Base-by-base conservation (phyloP, 2,888 invertebrate species). In the Netelia melanura region DNA sequence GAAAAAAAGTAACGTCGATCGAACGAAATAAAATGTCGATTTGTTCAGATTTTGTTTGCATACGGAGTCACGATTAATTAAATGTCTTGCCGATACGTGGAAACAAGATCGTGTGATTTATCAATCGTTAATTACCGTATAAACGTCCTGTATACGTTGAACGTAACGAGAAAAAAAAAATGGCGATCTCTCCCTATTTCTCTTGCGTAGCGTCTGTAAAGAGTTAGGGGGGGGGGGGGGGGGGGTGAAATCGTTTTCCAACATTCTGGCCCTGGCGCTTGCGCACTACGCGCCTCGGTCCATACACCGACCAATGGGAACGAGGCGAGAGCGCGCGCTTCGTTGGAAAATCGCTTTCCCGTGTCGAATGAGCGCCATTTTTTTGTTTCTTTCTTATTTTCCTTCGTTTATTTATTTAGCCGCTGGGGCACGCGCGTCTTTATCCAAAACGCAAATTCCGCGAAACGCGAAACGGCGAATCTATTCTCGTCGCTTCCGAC, bases 281-380 rank as follows among this genome's bases (percentile, higher is more conserved):
- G 21, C 76, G n/a, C 17, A 43, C 67, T n/a, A 21, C 43, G 38
- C 38, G 38, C 38, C 38, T 38, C 38, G 38, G 8, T 38, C 38
- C 38, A 38, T 8, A 6, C 38, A 38, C 38, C 38, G 38, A 38
- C 6, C 38, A 6, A 38, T 38, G 38, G 1, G 38, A 54, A 43
- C 65, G 44, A 67, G 6, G n/a, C 44, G 25, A 48, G 67, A 25
- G 25, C 58, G 23, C 79, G 56, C 79, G 79, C 3, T 79, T 64
- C 71, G 43, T 44, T 71, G 71, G 79, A 65, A 80, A 80, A 80
- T 80, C 72, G 79, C 56, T 80, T 80, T 80, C 71, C 79, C 79
- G 79, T 30, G 44, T 25, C 58, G 61, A 58, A 52, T 52, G 54
- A 54, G n/a, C 56, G 9, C 11, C 44, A n/a, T n/a, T 72, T 43